A percentile compares a stretch with the other conserved stretches of the same genome.
Evolutionary conservation across 2,888 invertebrate genomes (phyloP).

Genomic region (Campopleginae sp.): DNA sequence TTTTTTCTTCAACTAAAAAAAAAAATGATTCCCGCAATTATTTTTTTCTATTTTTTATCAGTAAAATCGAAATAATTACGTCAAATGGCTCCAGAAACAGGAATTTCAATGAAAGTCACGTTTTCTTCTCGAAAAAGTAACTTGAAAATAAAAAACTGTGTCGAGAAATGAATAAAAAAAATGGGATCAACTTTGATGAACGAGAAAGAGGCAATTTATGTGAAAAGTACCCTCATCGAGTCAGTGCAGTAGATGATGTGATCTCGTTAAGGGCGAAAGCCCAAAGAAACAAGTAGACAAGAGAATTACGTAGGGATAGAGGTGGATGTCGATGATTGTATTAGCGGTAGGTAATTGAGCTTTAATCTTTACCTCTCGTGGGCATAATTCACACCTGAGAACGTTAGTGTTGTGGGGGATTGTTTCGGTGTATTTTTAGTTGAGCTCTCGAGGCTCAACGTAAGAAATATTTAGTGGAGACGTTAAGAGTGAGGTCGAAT

Average conservation of each 20-base stretch:
- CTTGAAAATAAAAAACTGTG: neutral
- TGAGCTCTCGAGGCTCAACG: conserved; percentile 22
- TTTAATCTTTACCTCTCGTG: conserved; percentile 63
- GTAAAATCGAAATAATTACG: neutral
- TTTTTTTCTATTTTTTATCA: too few relatives aligned
- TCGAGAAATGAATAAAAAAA: neutral
- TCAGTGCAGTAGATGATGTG: conserved; percentile 24
- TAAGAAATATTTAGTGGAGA: conserved; percentile 24
- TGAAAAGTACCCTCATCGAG: neutral
- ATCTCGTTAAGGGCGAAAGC: conserved; percentile 7
- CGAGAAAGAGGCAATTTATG: neutral
- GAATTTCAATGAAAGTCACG: neutral
- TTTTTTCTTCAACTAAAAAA: neutral
- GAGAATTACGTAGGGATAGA: conserved; percentile 24
- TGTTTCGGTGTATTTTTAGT: conserved; percentile 49
- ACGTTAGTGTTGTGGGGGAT: conserved; percentile 38
- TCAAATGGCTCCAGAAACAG: neutral
- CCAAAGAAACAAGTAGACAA: conserved; percentile 25
- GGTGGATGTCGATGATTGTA: conserved; percentile 74
- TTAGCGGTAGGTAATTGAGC: conserved; percentile 80
- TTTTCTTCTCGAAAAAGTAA: neutral
- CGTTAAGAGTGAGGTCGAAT: conserved; percentile 5
- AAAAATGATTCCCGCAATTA: too few relatives aligned
- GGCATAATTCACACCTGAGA: conserved; percentile 34
- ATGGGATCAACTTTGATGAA: neutral